These are phyloP conservation scores for Protodeltote pygarga DNA, from an alignment of 2,888 invertebrate species.

Conservation along the genomic window DNA sequence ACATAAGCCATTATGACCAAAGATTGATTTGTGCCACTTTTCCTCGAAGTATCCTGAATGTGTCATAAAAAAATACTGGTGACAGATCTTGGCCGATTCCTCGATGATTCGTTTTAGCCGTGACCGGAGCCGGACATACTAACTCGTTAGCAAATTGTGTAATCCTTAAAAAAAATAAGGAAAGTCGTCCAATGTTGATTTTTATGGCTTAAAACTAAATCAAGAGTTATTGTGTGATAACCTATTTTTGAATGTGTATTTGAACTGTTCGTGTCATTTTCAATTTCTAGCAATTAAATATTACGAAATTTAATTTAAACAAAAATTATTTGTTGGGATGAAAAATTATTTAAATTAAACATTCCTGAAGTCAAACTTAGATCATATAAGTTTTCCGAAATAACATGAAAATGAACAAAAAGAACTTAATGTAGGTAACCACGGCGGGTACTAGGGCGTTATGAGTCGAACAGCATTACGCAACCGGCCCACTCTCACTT, in stretches of 20 bases:
- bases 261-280: too few relatives aligned
- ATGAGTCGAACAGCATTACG: slow-evolving; percentile 73
- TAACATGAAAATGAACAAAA: slow-evolving; percentile 47
- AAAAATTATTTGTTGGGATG: too few relatives aligned
- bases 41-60: slow-evolving; percentile 12
- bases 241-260: too few relatives aligned
- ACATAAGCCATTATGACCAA: too few relatives aligned
- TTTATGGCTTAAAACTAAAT: too few relatives aligned
- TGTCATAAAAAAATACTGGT: slow-evolving; percentile 16
- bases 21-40: not conserved
- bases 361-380: slow-evolving; percentile 6
- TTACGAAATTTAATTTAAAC: too few relatives aligned
- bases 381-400: slow-evolving; percentile 28
- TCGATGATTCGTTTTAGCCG: slow-evolving; percentile 25
- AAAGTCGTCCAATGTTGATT: slow-evolving; percentile 25
- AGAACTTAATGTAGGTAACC: slow-evolving; percentile 57
- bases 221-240: too few relatives aligned
- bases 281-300: too few relatives aligned
- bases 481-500: slow-evolving; percentile 83
- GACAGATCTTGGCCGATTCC: slow-evolving; percentile 28
- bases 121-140: slow-evolving; percentile 36
- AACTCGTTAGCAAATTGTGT: slow-evolving; percentile 37
- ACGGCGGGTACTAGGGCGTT: slow-evolving; percentile 69
- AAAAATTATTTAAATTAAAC: too few relatives aligned
- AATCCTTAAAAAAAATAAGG: slow-evolving; percentile 33